Percentiles rank a stretch among this genome's conserved stretches.
phyloP scores from a whole-genome alignment of 2,113 vertebrate genomes.

The Columba livia region DNA sequence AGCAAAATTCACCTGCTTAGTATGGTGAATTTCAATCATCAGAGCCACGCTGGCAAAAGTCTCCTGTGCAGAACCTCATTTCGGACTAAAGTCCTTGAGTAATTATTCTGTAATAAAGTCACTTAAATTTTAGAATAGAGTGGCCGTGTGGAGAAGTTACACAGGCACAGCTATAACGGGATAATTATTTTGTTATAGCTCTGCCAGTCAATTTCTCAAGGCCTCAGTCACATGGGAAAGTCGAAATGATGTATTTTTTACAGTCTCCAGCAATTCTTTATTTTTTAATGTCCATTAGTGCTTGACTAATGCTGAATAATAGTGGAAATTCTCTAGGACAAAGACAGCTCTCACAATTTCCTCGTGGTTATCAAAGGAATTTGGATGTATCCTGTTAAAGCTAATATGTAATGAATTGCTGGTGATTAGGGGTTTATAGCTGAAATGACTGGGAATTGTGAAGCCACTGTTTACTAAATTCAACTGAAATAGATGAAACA shows the following conservation, averaged over 20 bases:
- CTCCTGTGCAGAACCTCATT: slow-evolving; percentile 39
- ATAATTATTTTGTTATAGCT: slow-evolving; percentile 66
- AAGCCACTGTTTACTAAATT: not conserved
- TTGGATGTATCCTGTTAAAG: slow-evolving; percentile 35
- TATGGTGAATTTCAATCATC: slow-evolving; percentile 44
- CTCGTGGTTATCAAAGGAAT: slow-evolving; percentile 16
- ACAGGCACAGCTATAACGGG: slow-evolving; percentile 39
- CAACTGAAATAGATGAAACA: not conserved
- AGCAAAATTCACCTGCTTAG: slow-evolving; percentile 42
- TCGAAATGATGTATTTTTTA: slow-evolving; percentile 54
- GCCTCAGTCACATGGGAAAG: slow-evolving; percentile 21
- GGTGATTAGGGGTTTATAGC: not conserved
- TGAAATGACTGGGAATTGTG: not conserved
- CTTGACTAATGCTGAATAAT: slow-evolving; percentile 41
- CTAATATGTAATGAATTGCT: not conserved
- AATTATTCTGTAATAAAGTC: slow-evolving; percentile 66
- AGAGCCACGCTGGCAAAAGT: not conserved
- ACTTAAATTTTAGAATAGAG: slow-evolving; percentile 58
- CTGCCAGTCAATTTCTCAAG: slow-evolving; percentile 48
- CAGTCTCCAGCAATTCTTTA: slow-evolving; percentile 34
- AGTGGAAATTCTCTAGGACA: slow-evolving; percentile 31
- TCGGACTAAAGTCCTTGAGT: slow-evolving; percentile 31
- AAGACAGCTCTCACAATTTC: not conserved
- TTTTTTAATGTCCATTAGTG: slow-evolving; percentile 57
- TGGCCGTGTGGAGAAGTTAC: slow-evolving; percentile 52